Conservation (phyloP, 2,888 invertebrate species). For the Odontocerum albicorne region DNA sequence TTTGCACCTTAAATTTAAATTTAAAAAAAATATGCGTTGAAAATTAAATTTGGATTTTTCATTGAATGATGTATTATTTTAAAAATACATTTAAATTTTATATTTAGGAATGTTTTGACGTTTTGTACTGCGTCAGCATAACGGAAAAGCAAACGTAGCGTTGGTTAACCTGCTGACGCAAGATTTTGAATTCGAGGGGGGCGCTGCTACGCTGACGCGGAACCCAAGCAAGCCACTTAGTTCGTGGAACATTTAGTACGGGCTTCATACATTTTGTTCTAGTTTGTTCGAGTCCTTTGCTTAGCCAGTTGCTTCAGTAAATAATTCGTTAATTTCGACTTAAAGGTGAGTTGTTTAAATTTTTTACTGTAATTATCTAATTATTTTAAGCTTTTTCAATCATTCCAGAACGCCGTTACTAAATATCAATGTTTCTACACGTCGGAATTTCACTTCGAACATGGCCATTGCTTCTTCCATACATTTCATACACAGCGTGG, state of each 20-base stretch:
- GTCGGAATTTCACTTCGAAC: conserved; percentile 59
- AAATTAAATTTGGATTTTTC: not conserved
- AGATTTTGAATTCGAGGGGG: conserved; percentile 43
- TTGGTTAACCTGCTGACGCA: conserved; percentile 35
- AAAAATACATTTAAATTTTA: conserved; percentile 6
- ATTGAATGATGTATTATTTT: not conserved
- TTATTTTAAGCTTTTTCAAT: conserved; percentile 47
- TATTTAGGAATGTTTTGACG: conserved; percentile 9
- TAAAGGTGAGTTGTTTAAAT: conserved; percentile 56
- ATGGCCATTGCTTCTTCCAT: conserved; percentile 56
- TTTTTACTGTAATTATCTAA: conserved; percentile 47
- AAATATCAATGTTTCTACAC: conserved; percentile 45
- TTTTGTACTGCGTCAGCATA: too few species aligned
- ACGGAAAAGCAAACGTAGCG: too few species aligned
- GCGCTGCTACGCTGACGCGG: conserved; percentile 54
- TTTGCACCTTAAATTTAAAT: not conserved
- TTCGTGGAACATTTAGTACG: conserved; percentile 57
- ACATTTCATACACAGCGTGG: conserved; percentile 49
- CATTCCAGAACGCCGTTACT: conserved; percentile 45
- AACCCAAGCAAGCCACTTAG: conserved; percentile 56
- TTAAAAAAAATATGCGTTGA: not conserved
- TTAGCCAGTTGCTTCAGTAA: conserved; percentile 59
- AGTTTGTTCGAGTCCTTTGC: conserved; percentile 59
- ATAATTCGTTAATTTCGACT: conserved; percentile 61
- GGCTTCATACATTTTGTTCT: conserved; percentile 62